Evolutionary conservation across 1,140 invertebrate genomes (phyloP), one percentile per base, ranked within the genome.

Genomic region (Hycleus phaleratus): DNA sequence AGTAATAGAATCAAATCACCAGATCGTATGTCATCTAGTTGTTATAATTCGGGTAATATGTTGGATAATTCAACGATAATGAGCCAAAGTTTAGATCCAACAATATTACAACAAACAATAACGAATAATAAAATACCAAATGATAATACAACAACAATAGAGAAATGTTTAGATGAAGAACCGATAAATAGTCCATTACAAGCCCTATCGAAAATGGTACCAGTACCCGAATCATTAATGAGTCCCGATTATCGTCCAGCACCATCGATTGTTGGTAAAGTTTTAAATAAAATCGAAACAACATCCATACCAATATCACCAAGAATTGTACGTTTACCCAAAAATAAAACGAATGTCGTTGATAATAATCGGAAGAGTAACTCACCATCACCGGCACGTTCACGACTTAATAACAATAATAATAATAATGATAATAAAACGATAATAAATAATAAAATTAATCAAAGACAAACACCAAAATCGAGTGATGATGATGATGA

Each of bases 181-280:
- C 63, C 65, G 24, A 68, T 77, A 4, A 81, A 80, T 64, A 85
- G 83, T 65, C 86, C 87, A 2, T 68, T 92, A 48, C 85, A 87
- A 68, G 87, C 88, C 40, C 85, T 88, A 42, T 88, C 86, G 1
- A 90, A 90, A 74, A 83, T 91, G 75, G 85, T 93, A 1, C 90
- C 89, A 3, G 88, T 91, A 38, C 88, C 89, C 6, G 90, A 93
- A 68, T 88, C 87, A 1, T 74, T 91, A 0, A 90, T 90, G 84
- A 90, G 87, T 72, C 89, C 88, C 2, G 87, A 90, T 72, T 88
- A 88, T 68, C 76, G 83, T 63, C 81, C 83, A 56, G 70, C 77
- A 3, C 56, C 66, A 26, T 43, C 58, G 42, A 54, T 47, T 46
- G 46, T 50, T 11, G 58, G 46, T 25, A 64, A 55, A 58, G 26